Base-by-base conservation (phyloP, 2,113 vertebrate genomes). In the Hippolais icterina region DNA sequence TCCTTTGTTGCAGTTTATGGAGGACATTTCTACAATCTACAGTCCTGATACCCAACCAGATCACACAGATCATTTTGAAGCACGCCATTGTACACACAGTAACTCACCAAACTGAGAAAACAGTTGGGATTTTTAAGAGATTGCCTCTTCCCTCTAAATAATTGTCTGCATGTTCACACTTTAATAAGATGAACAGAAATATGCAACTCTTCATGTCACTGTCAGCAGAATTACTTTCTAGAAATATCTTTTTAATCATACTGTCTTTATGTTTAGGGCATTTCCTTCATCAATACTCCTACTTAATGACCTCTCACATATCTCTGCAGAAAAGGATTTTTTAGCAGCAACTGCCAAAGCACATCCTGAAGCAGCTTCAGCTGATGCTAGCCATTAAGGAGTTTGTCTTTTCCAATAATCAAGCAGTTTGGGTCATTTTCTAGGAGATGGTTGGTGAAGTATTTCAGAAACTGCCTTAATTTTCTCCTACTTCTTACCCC, bases 391-490 rank as follows among this genome's bases (percentile, higher is more conserved):
- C 90, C 75, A 93, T 95, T 94, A 97, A 95, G 68, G 86, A 74
- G 25, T 95, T 94, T 93, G 86, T 91, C 92, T 96, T 92, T 90
- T 88, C 78, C 91, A 95, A 93, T 95, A 96, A 96, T 97, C 92
- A 96, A 94, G 78, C 70, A 89, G 89, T 93, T 72, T 70, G 79
- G 60, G 71, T 91, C 76, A 95, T 97, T 95, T 97, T 95, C 85
- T 24, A 37, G 72, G 86, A 94, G 87, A 84, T 27, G 37, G 42
- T 10, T 83, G 77, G 80, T 79, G 82, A 90, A 95, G 33, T 80
- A 95, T 91, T 93, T 90, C 82, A 93, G 94, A 96, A 95, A 91
- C 50, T 17, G 80, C 94, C 92, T 95, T 94, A 92, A 89, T 97
- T 96, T 96, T 95, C 78, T 94, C 71, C 70, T 57, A 87, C 56